These are phyloP conservation scores for Drosophila maculinotata DNA, from an alignment of 2,888 invertebrate species.

Conservation along the genomic window DNA sequence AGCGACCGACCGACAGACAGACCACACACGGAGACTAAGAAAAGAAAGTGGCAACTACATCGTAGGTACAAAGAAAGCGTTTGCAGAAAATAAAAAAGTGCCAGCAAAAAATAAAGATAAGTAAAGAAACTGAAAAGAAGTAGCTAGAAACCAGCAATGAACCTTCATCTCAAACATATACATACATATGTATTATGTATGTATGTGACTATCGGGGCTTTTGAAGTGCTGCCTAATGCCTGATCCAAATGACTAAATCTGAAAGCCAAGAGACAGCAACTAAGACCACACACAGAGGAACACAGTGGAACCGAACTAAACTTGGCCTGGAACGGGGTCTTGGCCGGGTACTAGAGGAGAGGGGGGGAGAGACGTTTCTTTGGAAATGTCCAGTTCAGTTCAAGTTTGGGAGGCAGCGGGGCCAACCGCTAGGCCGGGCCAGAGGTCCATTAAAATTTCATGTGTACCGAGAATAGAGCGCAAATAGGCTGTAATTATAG, in stretches of 20 bases:
- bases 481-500: slow-evolving; percentile 76
- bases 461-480: slow-evolving; percentile 71
- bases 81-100: slow-evolving; percentile 35
- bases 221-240: slow-evolving; percentile 41
- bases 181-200: background rate
- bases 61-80: slow-evolving; percentile 51
- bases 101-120: slow-evolving; percentile 6
- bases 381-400: slow-evolving; percentile 44
- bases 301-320: background rate
- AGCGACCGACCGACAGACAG: background rate
- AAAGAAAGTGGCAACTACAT: slow-evolving; percentile 48
- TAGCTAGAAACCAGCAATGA: slow-evolving; percentile 21
- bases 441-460: slow-evolving; percentile 68
- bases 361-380: slow-evolving; percentile 37
- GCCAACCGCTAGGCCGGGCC: slow-evolving; percentile 24
- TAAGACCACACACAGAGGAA: slow-evolving; percentile 52
- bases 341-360: too few relatives aligned
- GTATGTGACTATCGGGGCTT: slow-evolving; percentile 23
- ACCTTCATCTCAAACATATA: slow-evolving; percentile 38
- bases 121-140: background rate
- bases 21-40: slow-evolving; percentile 47
- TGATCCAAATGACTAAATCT: slow-evolving; percentile 62
- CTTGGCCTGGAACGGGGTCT: slow-evolving; percentile 1
- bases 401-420: slow-evolving; percentile 2
- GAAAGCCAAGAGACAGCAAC: slow-evolving; percentile 36